Evolutionary conservation across 2,888 invertebrate species (phyloP).

Genomic region (Thereva nobilitata): DNA sequence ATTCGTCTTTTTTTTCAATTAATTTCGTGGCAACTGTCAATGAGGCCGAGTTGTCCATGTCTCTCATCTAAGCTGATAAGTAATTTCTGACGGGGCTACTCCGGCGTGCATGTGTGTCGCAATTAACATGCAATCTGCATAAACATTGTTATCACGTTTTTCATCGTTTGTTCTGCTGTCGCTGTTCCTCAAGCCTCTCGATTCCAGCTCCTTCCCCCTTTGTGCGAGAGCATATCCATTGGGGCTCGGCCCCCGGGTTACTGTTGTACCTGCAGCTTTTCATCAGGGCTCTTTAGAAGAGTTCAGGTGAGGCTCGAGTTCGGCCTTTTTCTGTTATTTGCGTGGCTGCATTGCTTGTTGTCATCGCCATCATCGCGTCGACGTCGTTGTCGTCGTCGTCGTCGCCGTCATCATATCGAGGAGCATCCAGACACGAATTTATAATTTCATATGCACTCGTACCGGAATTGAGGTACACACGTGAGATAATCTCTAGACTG

Average conservation of each 20-base stretch:
- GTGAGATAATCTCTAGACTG: conserved; percentile 6
- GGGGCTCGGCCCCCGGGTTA: conserved; percentile 8
- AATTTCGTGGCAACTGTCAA: too few relatives aligned
- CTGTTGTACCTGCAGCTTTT: conserved; percentile 23
- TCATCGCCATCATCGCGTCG: conserved; percentile 22
- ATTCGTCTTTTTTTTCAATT: too few relatives aligned
- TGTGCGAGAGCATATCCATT: too few relatives aligned
- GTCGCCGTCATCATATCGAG: conserved; percentile 19
- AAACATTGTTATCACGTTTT: conserved; percentile 43
- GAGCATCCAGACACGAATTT: conserved; percentile 20
- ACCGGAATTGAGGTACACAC: background rate
- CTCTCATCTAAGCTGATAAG: conserved; percentile 5
- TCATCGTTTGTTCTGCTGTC: conserved; percentile 35
- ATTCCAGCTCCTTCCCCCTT: too few relatives aligned
- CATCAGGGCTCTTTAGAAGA: conserved; percentile 7
- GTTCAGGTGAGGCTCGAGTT: background rate
- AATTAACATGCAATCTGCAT: conserved; percentile 41
- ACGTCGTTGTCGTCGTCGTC: conserved; percentile 19
- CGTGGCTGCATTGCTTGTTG: conserved; percentile 3
- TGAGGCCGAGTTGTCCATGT: too few relatives aligned
- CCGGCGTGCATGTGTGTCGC: conserved; percentile 46
- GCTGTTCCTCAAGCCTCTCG: too few relatives aligned
- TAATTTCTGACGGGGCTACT: conserved; percentile 36
- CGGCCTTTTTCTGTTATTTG: background rate
- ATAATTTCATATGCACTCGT: conserved; percentile 34